These are phyloP conservation scores for Ennomos fuscantarius DNA, from an alignment of 2,888 invertebrate genomes.

Conservation along the genomic window DNA sequence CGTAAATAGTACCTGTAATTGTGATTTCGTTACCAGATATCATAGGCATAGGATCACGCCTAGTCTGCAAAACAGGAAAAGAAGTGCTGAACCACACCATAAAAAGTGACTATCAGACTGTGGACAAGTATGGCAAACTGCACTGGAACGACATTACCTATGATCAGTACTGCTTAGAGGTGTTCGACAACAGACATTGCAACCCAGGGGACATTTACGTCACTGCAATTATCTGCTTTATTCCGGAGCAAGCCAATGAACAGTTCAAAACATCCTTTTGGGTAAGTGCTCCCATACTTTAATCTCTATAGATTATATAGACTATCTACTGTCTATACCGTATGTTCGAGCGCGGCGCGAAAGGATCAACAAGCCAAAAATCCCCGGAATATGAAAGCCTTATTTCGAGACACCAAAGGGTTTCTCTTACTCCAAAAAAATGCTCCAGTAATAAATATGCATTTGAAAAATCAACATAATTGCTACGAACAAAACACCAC, in stretches of 20 bases:
- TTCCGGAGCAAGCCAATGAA: slow-evolving; percentile 49
- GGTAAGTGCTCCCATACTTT: slow-evolving; percentile 54
- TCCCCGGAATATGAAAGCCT: too few species aligned
- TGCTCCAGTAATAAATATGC: too few species aligned
- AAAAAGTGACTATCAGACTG: slow-evolving; percentile 54
- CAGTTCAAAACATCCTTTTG: slow-evolving; percentile 69
- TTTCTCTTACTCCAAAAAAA: too few species aligned
- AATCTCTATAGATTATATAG: too few species aligned
- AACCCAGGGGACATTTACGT: slow-evolving; percentile 50
- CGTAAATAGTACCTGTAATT: too few species aligned
- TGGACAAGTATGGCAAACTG: slow-evolving; percentile 57
- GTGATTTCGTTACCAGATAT: slow-evolving; percentile 50
- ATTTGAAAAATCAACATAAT: too few species aligned
- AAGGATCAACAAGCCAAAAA: too few species aligned
- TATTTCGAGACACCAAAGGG: too few species aligned
- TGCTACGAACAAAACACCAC: too few species aligned
- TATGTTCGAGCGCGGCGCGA: too few species aligned
- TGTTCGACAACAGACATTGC: slow-evolving; percentile 67
- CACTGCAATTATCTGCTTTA: slow-evolving; percentile 69
- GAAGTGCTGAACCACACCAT: slow-evolving; percentile 59
- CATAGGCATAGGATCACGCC: slow-evolving; percentile 59
- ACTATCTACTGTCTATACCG: too few species aligned
- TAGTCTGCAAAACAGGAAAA: slow-evolving; percentile 59
- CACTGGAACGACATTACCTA: slow-evolving; percentile 48
- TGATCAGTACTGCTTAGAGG: slow-evolving; percentile 72